Percentiles rank a stretch among this genome's conserved stretches.
phyloP scores from a whole-genome alignment of 64 coral and sea anemone species.

The Montipora sp. region DNA sequence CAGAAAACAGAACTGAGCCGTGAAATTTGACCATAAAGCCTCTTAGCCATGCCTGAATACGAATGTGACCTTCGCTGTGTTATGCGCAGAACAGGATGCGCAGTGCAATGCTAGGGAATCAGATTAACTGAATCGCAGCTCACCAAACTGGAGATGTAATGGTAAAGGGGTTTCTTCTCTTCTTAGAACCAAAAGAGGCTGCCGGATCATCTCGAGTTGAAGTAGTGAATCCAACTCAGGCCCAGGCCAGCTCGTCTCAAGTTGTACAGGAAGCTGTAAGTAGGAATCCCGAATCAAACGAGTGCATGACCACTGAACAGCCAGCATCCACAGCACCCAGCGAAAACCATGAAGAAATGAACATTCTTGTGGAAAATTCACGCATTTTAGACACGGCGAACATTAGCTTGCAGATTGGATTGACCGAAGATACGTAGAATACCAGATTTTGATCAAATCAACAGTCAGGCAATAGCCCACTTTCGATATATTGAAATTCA shows the following conservation, averaged over 20 bases:
- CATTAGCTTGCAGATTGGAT: not conserved
- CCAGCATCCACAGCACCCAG: conserved; percentile 34
- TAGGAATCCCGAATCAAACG: not conserved
- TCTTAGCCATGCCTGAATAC: no score
- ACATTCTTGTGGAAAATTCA: not conserved
- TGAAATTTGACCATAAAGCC: no score
- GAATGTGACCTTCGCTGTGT: no score
- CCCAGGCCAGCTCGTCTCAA: not conserved
- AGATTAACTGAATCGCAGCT: no score
- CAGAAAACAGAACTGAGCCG: no score
- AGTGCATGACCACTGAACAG: conserved; percentile 29
- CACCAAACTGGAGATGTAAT: no score
- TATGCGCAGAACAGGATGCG: no score
- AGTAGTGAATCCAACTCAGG: not conserved
- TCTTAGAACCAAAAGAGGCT: conserved; percentile 8
- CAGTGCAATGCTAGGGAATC: no score
- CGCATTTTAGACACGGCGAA: conserved; percentile 11
- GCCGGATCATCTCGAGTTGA: not conserved
- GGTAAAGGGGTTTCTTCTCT: not conserved
- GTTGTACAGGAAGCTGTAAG: conserved; percentile 25
- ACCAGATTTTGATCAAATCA: not conserved
- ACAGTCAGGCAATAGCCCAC: no score
- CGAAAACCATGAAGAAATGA: conserved; percentile 27
- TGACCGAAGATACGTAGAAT: not conserved
- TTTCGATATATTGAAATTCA: no score